These are phyloP conservation scores for Engraulis encrasicolus DNA, from an alignment of 2,113 vertebrate genomes.

Conservation along the genomic window DNA sequence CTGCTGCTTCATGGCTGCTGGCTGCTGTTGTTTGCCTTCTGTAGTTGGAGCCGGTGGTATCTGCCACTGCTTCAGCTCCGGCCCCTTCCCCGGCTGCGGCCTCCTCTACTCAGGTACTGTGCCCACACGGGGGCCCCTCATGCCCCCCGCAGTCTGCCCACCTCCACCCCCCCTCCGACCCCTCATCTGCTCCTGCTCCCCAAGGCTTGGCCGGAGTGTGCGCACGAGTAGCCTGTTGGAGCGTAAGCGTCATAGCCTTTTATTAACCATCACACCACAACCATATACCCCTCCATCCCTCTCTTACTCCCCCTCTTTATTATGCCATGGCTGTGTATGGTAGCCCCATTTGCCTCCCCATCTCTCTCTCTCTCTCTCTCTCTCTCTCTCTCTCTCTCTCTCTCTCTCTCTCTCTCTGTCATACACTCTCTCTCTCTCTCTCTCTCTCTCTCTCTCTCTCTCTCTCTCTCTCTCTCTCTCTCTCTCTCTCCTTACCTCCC, in stretches of 20 bases:
- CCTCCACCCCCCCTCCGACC: slow-evolving; percentile 61
- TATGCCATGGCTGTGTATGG: too few relatives aligned
- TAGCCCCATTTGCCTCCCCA: too few relatives aligned
- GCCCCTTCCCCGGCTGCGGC: too few relatives aligned
- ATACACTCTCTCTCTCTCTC: not conserved
- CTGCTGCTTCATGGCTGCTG: slow-evolving; percentile 61
- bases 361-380: not conserved
- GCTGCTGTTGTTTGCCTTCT: slow-evolving; percentile 55
- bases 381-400: not conserved
- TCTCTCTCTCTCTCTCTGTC: not conserved
- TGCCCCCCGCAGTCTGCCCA: slow-evolving; percentile 55
- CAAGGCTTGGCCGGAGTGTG: slow-evolving; percentile 63
- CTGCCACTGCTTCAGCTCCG: slow-evolving; percentile 65
- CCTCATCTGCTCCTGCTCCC: slow-evolving; percentile 67
- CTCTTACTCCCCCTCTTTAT: slow-evolving; percentile 15
- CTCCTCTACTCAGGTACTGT: slow-evolving; percentile 88
- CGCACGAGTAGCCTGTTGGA: slow-evolving; percentile 83
- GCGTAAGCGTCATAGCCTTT: slow-evolving; percentile 78
- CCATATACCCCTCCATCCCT: not conserved
- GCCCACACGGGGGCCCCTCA: slow-evolving; percentile 70
- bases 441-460: not conserved
- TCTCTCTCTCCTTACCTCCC: not conserved
- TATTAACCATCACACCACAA: not conserved
- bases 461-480: not conserved
- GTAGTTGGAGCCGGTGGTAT: slow-evolving; percentile 82